A percentile compares a stretch with the other conserved stretches of the same genome.
Evolutionary conservation across 35 echinoderm and acorn worm genomes (phyloP).

Genomic region (Heliocidaris erythrogramma): DNA sequence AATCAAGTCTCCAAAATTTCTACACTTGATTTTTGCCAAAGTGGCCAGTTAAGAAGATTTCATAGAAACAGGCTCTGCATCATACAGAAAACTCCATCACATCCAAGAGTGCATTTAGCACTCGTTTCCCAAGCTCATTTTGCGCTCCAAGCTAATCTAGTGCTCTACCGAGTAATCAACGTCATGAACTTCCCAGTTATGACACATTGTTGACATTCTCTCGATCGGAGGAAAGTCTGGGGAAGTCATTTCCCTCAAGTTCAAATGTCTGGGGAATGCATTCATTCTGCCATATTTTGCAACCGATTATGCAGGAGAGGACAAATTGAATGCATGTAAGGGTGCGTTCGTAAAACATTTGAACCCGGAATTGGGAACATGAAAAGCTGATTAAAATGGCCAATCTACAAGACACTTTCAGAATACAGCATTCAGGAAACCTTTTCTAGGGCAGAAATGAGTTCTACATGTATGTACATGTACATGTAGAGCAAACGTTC

Average conservation of each 20-base stretch:
- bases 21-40: background rate
- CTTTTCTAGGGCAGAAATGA: too few relatives aligned
- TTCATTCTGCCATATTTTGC: background rate
- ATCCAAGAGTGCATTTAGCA: background rate
- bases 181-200: background rate
- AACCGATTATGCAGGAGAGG: background rate
- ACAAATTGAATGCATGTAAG: too few relatives aligned
- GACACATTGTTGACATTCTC: conserved; percentile 10
- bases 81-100: background rate
- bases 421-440: too few relatives aligned
- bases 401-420: too few relatives aligned
- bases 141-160: background rate
- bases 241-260: conserved; percentile 2
- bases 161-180: background rate
- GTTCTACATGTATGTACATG: too few relatives aligned
- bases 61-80: background rate
- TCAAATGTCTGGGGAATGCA: conserved; percentile 9
- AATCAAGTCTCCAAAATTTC: background rate
- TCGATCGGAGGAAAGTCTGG: background rate
- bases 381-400: too few relatives aligned
- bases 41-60: background rate
- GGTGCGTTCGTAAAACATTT: too few relatives aligned
- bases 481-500: too few relatives aligned
- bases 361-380: too few relatives aligned
- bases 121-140: background rate